Base-by-base conservation (phyloP, 2,797 vertebrate species). In the Spondyliosoma cantharus region DNA sequence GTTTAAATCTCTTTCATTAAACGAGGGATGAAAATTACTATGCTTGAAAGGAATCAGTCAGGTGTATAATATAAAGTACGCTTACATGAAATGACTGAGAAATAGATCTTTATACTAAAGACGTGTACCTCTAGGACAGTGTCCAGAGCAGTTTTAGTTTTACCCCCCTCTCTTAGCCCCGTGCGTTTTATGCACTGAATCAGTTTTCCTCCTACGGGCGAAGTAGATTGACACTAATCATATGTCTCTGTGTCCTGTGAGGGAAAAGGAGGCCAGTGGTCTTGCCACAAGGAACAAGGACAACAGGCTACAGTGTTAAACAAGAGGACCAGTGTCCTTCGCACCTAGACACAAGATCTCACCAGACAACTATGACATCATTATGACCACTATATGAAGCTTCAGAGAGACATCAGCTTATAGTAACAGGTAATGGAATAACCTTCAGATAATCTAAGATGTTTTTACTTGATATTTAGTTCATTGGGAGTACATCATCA, bases 151-250 rank as follows among this genome's bases (percentile, higher is more conserved):
- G 27, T 5, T 52, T 45, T 50, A 27, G 17, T 70, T 46, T 14
- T 16, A 9, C 4, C 27, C 32, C 29, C 4, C 2, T 61, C 42
- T 64, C 50, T 60, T 52, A 83, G 48, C 20, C 20, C 46, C 29
- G 20, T 22, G 58, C 49, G 17, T 37, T 50, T 65, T 69, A 64
- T 54, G 66, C 67, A 59, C 22, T 59, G 52, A 81, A 63, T 63
- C 52, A 71, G 48, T 75, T 83, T 58, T 64, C 63, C 56, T 79
- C 52, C 48, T 45, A n/a, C 58, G 24, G 62, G 72, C 20, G 27
- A 45, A 69, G 63, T 49, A 59, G 29, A 81, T 82, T 65, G 78
- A 71, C 61, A 83, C 80, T 82, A 80, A 87, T 86, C 71, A 72
- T 37, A 82, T 87, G 13, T 82, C 48, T 50, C 64, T 58, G 65